Conservation (phyloP, 2,888 invertebrate species). For the Subacronicta megacephala region DNA sequence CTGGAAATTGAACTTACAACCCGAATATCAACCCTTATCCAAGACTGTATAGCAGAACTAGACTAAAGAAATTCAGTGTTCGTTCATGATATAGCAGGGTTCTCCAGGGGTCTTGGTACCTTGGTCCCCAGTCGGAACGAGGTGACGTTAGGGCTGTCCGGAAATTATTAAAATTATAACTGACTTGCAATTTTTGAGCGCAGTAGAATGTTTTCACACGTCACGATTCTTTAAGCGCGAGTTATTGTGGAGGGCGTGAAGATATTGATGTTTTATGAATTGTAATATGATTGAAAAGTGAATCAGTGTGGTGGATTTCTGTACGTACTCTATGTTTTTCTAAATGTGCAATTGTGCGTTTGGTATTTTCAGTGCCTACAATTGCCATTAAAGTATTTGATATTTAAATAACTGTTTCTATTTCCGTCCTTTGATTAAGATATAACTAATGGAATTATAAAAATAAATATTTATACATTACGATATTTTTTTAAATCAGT, state of each 20-base stretch:
- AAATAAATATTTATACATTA: no score
- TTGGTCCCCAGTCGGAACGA: slow-evolving; percentile 42
- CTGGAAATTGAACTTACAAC: no score
- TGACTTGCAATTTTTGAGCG: slow-evolving; percentile 56
- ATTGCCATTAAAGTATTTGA: no score
- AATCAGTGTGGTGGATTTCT: slow-evolving; percentile 4
- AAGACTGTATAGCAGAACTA: no score
- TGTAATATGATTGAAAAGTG: slow-evolving; percentile 28
- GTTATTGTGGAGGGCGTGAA: slow-evolving; percentile 17
- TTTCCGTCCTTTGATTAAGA: no score
- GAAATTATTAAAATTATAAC: slow-evolving; percentile 66
- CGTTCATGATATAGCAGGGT: slow-evolving; percentile 2
- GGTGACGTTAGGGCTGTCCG: slow-evolving; percentile 42
- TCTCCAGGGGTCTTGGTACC: slow-evolving; percentile 30
- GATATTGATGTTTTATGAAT: slow-evolving; percentile 37
- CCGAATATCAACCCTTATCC: no score
- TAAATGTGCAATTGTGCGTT: no score
- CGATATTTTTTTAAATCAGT: no score
- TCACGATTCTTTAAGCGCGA: slow-evolving; percentile 37
- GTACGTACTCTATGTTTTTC: not conserved
- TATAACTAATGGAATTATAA: no score
- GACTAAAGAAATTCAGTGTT: slow-evolving; percentile 4
- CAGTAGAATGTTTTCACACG: slow-evolving; percentile 43
- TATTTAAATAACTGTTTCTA: no score
- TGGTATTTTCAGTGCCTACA: no score